Conservation (phyloP, 2,888 invertebrate genomes). For the Clanis bilineata region DNA sequence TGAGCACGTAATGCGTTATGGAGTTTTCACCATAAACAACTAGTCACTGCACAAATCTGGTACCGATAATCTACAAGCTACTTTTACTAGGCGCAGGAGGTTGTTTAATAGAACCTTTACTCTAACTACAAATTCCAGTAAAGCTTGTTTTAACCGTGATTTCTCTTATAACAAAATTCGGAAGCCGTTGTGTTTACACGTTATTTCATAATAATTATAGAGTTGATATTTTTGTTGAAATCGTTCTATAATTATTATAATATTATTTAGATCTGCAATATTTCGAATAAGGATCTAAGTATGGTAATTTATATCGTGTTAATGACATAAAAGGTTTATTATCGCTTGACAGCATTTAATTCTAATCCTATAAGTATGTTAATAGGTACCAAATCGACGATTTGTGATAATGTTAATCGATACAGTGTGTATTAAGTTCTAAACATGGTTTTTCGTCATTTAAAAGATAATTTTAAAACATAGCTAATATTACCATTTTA, state of each 20-base stretch:
- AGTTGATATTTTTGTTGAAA: too few relatives aligned
- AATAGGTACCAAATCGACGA: background rate
- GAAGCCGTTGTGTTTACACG: background rate
- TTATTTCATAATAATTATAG: too few relatives aligned
- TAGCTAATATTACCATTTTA: background rate
- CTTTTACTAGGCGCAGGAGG: conserved; percentile 65
- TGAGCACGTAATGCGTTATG: conserved; percentile 26
- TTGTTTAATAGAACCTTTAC: conserved; percentile 55
- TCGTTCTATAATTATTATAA: too few relatives aligned
- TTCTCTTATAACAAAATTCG: background rate
- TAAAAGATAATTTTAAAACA: background rate
- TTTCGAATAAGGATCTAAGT: too few relatives aligned
- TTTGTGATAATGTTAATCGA: background rate
- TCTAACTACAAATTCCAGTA: conserved; percentile 43
- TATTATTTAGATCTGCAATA: too few relatives aligned
- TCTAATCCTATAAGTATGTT: background rate
- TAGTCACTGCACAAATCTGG: conserved; percentile 74
- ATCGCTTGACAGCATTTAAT: background rate
- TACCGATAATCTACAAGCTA: conserved; percentile 71
- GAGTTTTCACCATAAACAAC: conserved; percentile 47
- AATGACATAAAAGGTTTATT: too few relatives aligned
- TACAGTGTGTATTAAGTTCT: background rate
- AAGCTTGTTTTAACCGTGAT: conserved; percentile 25
- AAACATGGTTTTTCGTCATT: background rate
- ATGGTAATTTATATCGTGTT: too few relatives aligned